phyloP scores from a whole-genome alignment of 1,140 invertebrate genomes.

The Papilio machaon region DNA sequence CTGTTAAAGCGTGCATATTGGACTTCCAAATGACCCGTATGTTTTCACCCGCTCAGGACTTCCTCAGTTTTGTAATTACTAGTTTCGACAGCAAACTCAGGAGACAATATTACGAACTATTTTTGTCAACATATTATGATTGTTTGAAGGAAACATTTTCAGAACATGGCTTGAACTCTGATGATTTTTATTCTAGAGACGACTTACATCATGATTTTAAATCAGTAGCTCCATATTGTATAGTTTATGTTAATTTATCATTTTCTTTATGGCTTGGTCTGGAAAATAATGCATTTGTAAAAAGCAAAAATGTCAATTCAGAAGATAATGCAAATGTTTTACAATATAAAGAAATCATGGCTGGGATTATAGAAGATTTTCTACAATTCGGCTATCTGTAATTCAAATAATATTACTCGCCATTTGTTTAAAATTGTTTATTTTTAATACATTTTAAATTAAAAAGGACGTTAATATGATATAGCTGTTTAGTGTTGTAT shows the following conservation, averaged over 20 bases:
- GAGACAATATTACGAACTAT: conserved; percentile 34
- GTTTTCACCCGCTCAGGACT: conserved; percentile 48
- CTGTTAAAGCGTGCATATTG: conserved; percentile 45
- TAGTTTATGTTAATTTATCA: conserved; percentile 40
- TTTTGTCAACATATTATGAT: conserved; percentile 42
- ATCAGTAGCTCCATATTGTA: conserved; percentile 40
- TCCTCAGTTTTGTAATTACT: conserved; percentile 44
- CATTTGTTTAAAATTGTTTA: background rate
- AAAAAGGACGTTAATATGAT: background rate
- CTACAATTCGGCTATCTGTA: conserved; percentile 30
- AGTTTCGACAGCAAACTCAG: conserved; percentile 31
- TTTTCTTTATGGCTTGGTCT: conserved; percentile 48
- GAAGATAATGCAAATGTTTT: background rate
- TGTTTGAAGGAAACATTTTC: conserved; percentile 4
- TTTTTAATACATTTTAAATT: background rate
- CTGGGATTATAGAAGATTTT: conserved; percentile 38
- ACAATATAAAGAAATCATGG: conserved; percentile 36
- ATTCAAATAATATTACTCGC: background rate
- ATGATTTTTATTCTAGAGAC: conserved; percentile 39
- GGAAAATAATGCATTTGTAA: conserved; percentile 39
- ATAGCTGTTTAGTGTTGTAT: background rate
- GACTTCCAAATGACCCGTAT: conserved; percentile 48
- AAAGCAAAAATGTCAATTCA: conserved; percentile 37
- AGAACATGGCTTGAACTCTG: conserved; percentile 8
- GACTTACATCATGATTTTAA: conserved; percentile 49